Base-by-base conservation (phyloP, 2,113 vertebrate genomes). In the Athene noctua region DNA sequence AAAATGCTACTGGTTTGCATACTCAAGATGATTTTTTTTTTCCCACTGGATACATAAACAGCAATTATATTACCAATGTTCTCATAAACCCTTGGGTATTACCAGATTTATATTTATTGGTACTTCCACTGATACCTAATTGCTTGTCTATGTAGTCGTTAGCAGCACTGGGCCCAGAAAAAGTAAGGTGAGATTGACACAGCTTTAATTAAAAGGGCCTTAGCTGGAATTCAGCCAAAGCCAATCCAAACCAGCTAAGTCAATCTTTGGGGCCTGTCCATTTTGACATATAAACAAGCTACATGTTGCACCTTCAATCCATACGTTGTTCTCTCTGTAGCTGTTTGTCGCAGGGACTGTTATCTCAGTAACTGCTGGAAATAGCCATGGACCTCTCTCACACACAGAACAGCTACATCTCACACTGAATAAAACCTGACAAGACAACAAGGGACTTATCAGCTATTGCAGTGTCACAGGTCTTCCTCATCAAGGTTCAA, bases 391-490 rank as follows among this genome's bases (percentile, higher is more conserved):
- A 65, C 3, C 26, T 73, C 55, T 34, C 73, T 21, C 5, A 3
- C 57, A 44, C 15, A 4, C 1, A 52, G 26, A 71, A 9, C 13
- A 23, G n/a, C 46, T 72, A 47, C 20, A 13, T 44, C 46, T 78
- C 7, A 2, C 19, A 14, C 46, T 66, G 79, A 29, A 67, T 52
- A 67, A 91, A 86, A 67, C 15, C 57, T 82, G 49, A 57, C 49
- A 70, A 47, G 30, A 44, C 27, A 75, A 16, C n/a, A 61, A 81
- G 13, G 34, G 44, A 72, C 25, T 16, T 40, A 30, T 18, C 12
- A 12, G 8, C 54, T 40, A 0, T 16, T 16, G 15, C 55, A 30
- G n/a, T 6, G 51, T 36, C n/a, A 30, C 1, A 0, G 18, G 18
- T 79, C 57, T 30, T 70, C 54, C 30, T 58, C 71, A 14, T 19